Percentiles rank a stretch among this genome's conserved stretches.
Evolutionary conservation across 2,888 invertebrate genomes (phyloP).

Genomic region (Protophormia terraenovae): DNA sequence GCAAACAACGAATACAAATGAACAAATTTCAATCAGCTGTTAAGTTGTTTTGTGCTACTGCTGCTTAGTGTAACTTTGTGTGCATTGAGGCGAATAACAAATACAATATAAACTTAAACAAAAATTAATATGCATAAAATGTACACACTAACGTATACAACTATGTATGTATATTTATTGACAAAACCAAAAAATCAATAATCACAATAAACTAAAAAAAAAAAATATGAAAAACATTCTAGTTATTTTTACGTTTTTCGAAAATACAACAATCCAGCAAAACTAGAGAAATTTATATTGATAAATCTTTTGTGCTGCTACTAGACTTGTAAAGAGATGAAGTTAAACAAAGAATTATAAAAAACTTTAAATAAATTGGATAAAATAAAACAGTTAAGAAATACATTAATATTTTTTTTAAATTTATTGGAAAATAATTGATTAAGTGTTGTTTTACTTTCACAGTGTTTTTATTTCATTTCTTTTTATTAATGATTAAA

Average conservation of each 20-base stretch:
- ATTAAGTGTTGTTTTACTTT: no score
- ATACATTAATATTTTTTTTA: no score
- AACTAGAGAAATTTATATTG: neutral
- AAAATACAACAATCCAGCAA: neutral
- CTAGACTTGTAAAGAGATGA: neutral
- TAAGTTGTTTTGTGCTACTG: neutral
- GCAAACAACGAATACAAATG: neutral
- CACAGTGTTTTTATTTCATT: no score
- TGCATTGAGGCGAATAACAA: neutral
- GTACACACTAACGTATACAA: neutral
- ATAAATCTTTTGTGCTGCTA: neutral
- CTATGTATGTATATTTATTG: neutral
- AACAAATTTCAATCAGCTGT: conserved; percentile 18
- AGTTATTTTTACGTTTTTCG: conserved; percentile 18
- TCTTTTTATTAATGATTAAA: no score
- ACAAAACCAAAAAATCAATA: conserved; percentile 33
- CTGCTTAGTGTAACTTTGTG: neutral
- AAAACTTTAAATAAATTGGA: neutral
- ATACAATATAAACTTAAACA: neutral
- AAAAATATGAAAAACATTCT: neutral
- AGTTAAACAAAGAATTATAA: neutral
- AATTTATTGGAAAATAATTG: no score
- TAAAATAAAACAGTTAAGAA: no score
- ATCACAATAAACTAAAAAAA: neutral
- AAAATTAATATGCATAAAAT: conserved; percentile 21